phyloP scores from a whole-genome alignment of 2,888 invertebrate species.

The Holacanthella duospinosa region DNA sequence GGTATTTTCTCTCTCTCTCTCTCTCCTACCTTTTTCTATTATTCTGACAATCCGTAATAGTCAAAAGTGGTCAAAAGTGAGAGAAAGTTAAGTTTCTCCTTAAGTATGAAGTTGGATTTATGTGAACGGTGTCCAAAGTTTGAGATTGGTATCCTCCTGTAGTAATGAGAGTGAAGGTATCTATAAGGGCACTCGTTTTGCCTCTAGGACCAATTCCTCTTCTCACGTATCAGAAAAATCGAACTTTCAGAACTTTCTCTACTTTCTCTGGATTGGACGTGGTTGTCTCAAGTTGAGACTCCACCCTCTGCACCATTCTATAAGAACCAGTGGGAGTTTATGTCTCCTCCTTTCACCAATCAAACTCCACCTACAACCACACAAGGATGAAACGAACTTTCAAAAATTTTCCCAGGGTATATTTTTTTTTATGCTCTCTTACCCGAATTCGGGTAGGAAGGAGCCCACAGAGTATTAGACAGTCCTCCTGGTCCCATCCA shows the following conservation, averaged over 20 bases:
- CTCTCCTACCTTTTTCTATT: no score
- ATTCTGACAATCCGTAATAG: no score
- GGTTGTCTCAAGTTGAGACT: neutral
- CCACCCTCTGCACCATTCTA: constrained; percentile 33
- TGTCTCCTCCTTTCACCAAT: neutral
- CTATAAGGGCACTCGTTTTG: neutral
- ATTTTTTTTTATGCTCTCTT: neutral
- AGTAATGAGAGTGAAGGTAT: neutral
- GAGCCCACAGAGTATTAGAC: neutral
- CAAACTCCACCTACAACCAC: neutral
- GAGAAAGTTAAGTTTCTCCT: no score
- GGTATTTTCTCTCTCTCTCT: no score
- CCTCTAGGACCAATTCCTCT: neutral
- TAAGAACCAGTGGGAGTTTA: constrained; percentile 12
- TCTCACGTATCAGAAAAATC: neutral
- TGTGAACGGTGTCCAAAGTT: neutral
- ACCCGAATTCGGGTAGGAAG: constrained; percentile 5
- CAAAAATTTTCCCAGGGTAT: no score
- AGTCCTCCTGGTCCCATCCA: constrained; percentile 1
- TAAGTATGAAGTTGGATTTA: no score
- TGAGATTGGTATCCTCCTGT: neutral
- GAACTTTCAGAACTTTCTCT: neutral
- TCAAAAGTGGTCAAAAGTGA: no score
- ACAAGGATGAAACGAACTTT: neutral
- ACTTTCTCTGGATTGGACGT: neutral